Conservation (phyloP, 2,113 vertebrate species). For the Beaufortia kweichowensis region DNA sequence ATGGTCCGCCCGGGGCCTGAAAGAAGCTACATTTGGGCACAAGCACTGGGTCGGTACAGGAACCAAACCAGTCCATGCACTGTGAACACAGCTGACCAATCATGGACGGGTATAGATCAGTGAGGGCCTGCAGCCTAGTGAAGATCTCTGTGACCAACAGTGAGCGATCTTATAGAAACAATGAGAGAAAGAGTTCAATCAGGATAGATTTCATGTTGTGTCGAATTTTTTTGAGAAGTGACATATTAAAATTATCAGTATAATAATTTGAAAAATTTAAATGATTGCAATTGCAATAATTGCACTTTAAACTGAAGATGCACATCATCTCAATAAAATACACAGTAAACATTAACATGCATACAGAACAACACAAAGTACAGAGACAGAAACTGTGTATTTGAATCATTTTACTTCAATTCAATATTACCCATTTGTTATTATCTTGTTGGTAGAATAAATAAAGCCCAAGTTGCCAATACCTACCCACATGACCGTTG, state of each 20-base stretch:
- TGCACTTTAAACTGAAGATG: no score
- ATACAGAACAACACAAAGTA: no score
- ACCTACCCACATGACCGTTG: slow-evolving; percentile 69
- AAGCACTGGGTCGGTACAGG: slow-evolving; percentile 70
- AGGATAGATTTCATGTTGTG: background rate
- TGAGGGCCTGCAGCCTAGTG: slow-evolving; percentile 70
- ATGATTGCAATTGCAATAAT: no score
- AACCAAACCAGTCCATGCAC: slow-evolving; percentile 70
- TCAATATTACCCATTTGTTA: background rate
- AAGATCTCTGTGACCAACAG: slow-evolving; percentile 73
- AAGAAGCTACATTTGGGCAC: slow-evolving; percentile 77
- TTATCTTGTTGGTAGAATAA: background rate
- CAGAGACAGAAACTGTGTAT: no score
- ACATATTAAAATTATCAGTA: no score
- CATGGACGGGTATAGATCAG: slow-evolving; percentile 62
- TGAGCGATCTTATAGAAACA: slow-evolving; percentile 66
- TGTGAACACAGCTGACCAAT: slow-evolving; percentile 76
- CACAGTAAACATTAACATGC: no score
- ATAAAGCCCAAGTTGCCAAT: no score
- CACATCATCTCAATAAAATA: no score
- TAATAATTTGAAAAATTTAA: no score
- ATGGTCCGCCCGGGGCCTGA: slow-evolving; percentile 73
- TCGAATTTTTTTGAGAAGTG: no score
- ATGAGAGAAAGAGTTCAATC: background rate
- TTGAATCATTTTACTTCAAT: no score